phyloP scores from a whole-genome alignment of 2,797 vertebrate genomes.

The Sebastes vulpes region DNA sequence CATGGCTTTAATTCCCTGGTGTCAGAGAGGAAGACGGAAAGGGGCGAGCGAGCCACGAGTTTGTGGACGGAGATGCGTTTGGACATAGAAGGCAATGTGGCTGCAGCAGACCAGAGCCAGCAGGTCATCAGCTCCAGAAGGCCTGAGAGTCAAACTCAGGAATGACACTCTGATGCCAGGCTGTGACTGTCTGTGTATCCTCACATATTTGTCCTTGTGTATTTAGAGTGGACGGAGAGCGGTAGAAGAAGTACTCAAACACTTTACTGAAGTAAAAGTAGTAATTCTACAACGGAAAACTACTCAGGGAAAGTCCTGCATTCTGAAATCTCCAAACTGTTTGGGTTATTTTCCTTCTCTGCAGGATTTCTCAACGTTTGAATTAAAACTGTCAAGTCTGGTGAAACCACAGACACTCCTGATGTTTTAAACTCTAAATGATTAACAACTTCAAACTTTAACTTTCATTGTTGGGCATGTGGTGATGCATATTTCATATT shows the following conservation, averaged over 20 bases:
- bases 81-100: constrained; percentile 48
- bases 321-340: neutral
- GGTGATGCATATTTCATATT: too few species aligned
- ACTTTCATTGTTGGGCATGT: too few species aligned
- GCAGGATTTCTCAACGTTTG: neutral
- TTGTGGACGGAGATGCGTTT: constrained; percentile 24
- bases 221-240: neutral
- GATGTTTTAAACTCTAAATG: neutral
- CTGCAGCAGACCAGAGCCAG: constrained; percentile 31
- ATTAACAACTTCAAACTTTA: neutral
- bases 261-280: neutral
- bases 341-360: neutral
- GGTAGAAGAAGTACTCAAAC: neutral
- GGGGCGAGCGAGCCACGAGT: constrained; percentile 4
- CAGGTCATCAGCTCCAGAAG: constrained; percentile 34
- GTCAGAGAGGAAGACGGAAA: constrained; percentile 10
- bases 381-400: neutral
- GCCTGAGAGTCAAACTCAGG: constrained; percentile 42
- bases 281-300: neutral
- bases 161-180: constrained; percentile 45
- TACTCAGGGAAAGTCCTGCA: neutral
- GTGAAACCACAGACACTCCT: neutral
- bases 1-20: constrained; percentile 13
- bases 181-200: constrained; percentile 1
- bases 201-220: constrained; percentile 2